A percentile compares a stretch with the other conserved stretches of the same genome.
phyloP scores from a whole-genome alignment of 2,113 vertebrate genomes.

The Strigops habroptila region DNA sequence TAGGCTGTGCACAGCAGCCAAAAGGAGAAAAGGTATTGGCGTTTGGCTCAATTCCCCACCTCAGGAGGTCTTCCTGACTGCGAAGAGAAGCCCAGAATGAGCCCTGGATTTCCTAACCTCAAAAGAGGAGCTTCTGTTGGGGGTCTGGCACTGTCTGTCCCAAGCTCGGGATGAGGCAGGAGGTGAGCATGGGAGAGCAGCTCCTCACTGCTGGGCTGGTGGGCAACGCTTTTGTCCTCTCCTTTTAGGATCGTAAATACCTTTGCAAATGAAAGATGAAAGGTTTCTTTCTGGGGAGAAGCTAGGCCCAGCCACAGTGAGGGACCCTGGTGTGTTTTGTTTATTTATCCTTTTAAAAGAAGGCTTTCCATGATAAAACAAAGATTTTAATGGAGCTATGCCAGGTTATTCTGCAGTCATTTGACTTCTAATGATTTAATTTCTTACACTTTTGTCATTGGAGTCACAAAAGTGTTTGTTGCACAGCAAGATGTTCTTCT shows the following conservation, averaged over 20 bases:
- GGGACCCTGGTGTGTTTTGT: background rate
- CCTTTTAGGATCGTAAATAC: background rate
- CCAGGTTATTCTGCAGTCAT: background rate
- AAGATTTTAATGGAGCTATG: background rate
- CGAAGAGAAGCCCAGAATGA: background rate
- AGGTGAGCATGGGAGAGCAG: background rate
- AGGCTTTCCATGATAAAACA: background rate
- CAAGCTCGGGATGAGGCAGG: background rate
- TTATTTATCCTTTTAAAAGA: background rate
- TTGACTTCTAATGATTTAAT: background rate
- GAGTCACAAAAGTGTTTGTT: background rate
- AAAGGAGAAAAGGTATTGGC: background rate
- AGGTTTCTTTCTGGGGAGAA: background rate
- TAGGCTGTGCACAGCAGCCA: background rate
- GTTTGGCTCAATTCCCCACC: background rate
- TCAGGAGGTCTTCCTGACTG: accelerated
- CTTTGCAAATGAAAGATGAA: background rate
- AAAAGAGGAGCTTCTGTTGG: background rate
- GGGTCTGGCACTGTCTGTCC: background rate
- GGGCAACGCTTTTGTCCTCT: background rate
- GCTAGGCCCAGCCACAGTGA: background rate
- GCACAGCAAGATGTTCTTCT: background rate
- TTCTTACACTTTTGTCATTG: background rate
- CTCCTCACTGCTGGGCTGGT: background rate
- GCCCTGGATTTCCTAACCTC: background rate